Conservation (phyloP, 2,888 invertebrate species). For the Epirrhoe alternata region DNA sequence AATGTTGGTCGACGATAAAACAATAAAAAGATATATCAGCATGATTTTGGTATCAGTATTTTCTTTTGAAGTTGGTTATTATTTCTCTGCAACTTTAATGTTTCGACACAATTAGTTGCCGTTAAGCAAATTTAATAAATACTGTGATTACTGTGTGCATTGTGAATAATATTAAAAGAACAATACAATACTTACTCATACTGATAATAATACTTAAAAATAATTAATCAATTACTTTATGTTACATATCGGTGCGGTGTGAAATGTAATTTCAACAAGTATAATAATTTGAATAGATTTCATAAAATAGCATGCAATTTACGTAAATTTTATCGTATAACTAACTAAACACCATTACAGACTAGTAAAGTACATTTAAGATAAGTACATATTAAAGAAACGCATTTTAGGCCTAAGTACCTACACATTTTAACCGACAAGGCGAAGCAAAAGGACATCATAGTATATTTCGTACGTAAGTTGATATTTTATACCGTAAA, state of each 20-base stretch:
- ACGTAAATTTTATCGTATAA: not conserved
- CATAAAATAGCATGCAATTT: constrained; percentile 8
- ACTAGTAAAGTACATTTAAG: constrained; percentile 14
- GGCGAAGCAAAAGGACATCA: not conserved
- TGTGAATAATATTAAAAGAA: no score
- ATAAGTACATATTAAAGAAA: constrained; percentile 12
- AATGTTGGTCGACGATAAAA: constrained; percentile 58
- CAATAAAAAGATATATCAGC: not conserved
- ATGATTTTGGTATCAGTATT: not conserved
- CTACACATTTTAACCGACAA: constrained; percentile 3
- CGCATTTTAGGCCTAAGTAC: constrained; percentile 4
- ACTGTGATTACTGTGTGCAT: no score
- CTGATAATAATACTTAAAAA: not conserved
- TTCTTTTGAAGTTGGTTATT: not conserved
- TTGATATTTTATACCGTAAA: no score
- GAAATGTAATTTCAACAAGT: not conserved
- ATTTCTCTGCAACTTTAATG: not conserved
- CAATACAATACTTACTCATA: no score
- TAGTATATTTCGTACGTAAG: no score
- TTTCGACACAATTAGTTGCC: not conserved
- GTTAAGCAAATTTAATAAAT: not conserved
- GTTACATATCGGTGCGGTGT: not conserved
- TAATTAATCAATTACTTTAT: not conserved
- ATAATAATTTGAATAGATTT: not conserved
- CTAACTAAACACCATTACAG: not conserved